Conservation (phyloP, 2,113 vertebrate species). For the Phyllopteryx taeniolatus region DNA sequence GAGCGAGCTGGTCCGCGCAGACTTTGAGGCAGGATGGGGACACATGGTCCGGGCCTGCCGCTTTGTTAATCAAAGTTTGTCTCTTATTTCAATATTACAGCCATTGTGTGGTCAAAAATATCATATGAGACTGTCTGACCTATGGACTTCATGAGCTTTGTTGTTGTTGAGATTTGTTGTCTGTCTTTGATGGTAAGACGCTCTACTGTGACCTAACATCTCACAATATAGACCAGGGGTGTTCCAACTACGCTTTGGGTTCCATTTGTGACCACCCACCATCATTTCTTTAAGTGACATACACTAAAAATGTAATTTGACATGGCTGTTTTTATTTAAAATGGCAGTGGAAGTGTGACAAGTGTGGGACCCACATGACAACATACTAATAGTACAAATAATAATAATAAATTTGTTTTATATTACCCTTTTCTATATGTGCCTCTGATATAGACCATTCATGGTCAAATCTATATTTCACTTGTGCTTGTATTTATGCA, state of each 20-base stretch:
- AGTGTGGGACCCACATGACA: too few relatives aligned
- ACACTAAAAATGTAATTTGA: too few relatives aligned
- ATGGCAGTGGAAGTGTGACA: too few relatives aligned
- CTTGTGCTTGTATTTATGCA: not conserved
- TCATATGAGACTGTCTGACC: slow-evolving; percentile 7
- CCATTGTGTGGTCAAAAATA: not conserved
- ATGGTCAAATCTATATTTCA: not conserved
- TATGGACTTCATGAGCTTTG: slow-evolving; percentile 11
- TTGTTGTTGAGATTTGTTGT: slow-evolving; percentile 14
- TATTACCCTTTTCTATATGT: not conserved
- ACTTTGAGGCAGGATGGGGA: too few relatives aligned
- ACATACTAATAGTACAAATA: too few relatives aligned
- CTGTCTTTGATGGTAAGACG: slow-evolving; percentile 19
- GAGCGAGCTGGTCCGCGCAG: too few relatives aligned
- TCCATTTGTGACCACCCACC: not conserved
- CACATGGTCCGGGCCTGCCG: too few relatives aligned
- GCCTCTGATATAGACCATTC: not conserved
- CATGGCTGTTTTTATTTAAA: too few relatives aligned
- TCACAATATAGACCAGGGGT: not conserved
- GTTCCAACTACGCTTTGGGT: not conserved
- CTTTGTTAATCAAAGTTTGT: too few relatives aligned
- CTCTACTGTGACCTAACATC: slow-evolving; percentile 10
- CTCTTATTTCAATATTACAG: not conserved
- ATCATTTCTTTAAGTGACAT: not conserved
- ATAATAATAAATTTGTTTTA: not conserved